A percentile compares a stretch with the other conserved stretches of the same genome.
These are phyloP conservation scores for Drosophila formosana DNA, from an alignment of 2,888 invertebrate species.

Conservation along the genomic window DNA sequence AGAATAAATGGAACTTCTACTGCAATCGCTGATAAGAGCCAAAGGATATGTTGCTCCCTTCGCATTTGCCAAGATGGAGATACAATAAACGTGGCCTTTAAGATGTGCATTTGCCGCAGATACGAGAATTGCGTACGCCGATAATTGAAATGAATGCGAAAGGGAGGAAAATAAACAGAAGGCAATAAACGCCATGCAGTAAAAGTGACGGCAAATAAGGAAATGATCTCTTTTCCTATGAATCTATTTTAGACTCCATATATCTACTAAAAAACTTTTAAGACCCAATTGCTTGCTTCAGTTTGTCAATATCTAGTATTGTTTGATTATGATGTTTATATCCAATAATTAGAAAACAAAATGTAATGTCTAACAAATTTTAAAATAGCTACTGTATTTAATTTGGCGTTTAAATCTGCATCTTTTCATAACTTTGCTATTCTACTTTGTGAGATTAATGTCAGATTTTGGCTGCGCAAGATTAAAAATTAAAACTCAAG, in stretches of 20 bases:
- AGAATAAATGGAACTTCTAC: constrained; percentile 23
- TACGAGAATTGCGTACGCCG: constrained; percentile 13
- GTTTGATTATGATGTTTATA: too few relatives aligned
- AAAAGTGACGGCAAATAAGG: constrained; percentile 4
- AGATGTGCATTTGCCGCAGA: constrained; percentile 19
- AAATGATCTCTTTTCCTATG: neutral
- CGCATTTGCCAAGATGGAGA: constrained; percentile 25
- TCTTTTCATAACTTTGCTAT: too few relatives aligned
- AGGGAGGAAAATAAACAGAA: neutral
- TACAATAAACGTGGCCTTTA: constrained; percentile 33
- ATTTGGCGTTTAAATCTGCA: too few relatives aligned
- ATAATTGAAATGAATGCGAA: constrained; percentile 53
- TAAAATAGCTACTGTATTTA: neutral
- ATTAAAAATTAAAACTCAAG: too few relatives aligned
- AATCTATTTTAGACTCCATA: neutral
- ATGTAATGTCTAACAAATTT: too few relatives aligned
- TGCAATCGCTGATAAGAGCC: constrained; percentile 53
- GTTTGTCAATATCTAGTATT: neutral
- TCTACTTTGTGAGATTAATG: too few relatives aligned
- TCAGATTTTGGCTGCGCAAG: too few relatives aligned
- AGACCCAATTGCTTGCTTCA: neutral
- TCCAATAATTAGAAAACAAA: too few relatives aligned
- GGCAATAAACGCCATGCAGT: neutral
- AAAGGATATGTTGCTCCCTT: constrained; percentile 43
- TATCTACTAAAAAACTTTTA: neutral